Evolutionary conservation across 1,140 invertebrate species (phyloP), one percentile per base, ranked within the genome.

Genomic region (Vanessa tameamea): DNA sequence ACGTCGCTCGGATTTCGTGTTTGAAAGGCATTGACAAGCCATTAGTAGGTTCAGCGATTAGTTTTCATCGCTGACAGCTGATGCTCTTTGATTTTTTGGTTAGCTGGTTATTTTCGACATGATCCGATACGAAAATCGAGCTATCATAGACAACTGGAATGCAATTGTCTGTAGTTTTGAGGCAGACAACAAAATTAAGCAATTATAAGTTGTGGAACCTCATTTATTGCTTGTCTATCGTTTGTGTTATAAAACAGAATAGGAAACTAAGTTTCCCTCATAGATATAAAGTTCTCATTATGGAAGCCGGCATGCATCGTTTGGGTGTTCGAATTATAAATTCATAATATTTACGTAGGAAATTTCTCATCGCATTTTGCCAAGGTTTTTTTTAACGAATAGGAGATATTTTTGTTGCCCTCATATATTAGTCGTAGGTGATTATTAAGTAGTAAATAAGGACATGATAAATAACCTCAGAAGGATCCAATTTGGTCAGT

Each of bases 181-280:
- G 76, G 78, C 82, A 76, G 80, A 84, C 80, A 85, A 85, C 83
- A 82, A 87, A 91, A 91, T 90, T 87, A 90, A 89, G 89, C 89
- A 90, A 91, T 91, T 91, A 90, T 89, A 91, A 90, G 88, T 91
- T 91, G 75, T 82, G 84, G 82, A 83, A 87, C 79, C 82, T 88
- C 88, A 88, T 90, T 90, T 91, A 91, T 91, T 86, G 85, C 86
- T 79, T 86, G 88, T 87, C 87, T 90, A 88, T 91, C 85, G 85
- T 82, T 83, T 78, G 80, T 80, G 84, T 87, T 85, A 87, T 88
- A 90, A 89, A 91, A 89, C 82, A 75, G 79, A 84, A 90, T 82
- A 77, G 83, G 81, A 87, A 85, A 87, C 82, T 85, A 81, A 85
- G 82, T 89, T 89, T 78, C 55, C 75, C 78, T 79, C 77, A 81